Base-by-base conservation (phyloP, 1,140 invertebrate species). In the Drosophila malerkotliana region DNA sequence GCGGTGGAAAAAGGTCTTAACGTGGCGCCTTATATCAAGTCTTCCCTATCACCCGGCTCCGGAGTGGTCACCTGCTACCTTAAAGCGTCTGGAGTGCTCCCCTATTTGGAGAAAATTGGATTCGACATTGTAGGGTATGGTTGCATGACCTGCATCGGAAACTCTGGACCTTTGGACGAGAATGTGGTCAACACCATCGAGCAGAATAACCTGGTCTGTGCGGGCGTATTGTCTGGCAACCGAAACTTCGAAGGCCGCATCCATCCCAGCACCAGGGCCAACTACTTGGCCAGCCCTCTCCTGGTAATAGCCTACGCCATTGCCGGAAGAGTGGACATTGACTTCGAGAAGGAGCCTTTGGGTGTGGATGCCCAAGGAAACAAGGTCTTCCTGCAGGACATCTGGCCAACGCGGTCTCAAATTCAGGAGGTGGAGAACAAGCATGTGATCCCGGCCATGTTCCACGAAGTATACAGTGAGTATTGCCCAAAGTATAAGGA, bases 81-180 rank as follows among this genome's bases (percentile, higher is more conserved):
- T 0, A 93, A 93, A 89, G 94, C 94, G 88, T 95, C 94, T 30
- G 98, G 98, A 0, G 97, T 99, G 2, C 95, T 97, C 18, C 96
- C 97, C 0, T 96, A 95, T 84, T 92, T 99, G 41, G 95, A 96
- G 67, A 94, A 97, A 91, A 93, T 99, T 8, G 98, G 98, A 6
- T 99, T 99, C 92, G 94, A 98, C 83, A 96, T 98, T 56, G 96
- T 97, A 28, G 98, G 98, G 10, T 99, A 98, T 90, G 96, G 98
- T 1, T 99, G 98, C 92, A 99, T 99, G 98, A 99, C 98, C 0
- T 99, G 98, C 92, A 99, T 99, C 75, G 99, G 99, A 7, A 99
- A 99, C 92, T 97, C 96, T 49, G 98, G 98, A 9, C 98, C 98
- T 0, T 94, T 99, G 7, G 96, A 97, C 57, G 98, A 99, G 63